A percentile compares a stretch with the other conserved stretches of the same genome.
Evolutionary conservation across 2,797 vertebrate species (phyloP).

Genomic region (Lacerta agilis): DNA sequence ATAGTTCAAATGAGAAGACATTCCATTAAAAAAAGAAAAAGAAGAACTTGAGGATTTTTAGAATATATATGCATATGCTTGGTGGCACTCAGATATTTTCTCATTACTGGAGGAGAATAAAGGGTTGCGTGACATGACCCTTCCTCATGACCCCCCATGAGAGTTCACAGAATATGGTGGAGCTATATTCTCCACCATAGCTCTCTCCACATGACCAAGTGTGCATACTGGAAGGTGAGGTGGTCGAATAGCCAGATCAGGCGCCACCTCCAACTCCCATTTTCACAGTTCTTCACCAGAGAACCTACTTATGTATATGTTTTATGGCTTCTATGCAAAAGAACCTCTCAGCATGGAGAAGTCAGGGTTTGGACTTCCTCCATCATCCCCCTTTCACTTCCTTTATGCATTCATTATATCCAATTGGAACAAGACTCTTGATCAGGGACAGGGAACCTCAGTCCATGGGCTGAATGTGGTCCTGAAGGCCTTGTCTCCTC

Average conservation of each 20-base stretch:
- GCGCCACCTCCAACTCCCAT: background rate
- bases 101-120: background rate
- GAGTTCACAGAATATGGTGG: background rate
- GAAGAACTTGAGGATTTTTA: constrained; percentile 25
- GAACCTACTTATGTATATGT: background rate
- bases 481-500: background rate
- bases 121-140: background rate
- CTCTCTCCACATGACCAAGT: background rate
- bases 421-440: background rate
- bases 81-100: constrained; percentile 11
- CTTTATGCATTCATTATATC: background rate
- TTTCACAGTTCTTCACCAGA: background rate
- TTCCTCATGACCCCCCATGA: background rate
- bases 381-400: background rate
- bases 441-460: background rate
- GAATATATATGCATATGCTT: constrained; percentile 42
- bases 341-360: background rate
- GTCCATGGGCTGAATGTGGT: background rate
- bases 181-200: background rate
- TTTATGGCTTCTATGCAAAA: background rate
- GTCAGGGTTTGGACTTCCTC: background rate
- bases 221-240: background rate
- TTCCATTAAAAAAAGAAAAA: constrained; percentile 43
- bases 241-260: background rate
- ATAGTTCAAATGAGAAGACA: constrained; percentile 21